Evolutionary conservation across 1,140 invertebrate species (phyloP).

Genomic region (Monomorium pharaonis): DNA sequence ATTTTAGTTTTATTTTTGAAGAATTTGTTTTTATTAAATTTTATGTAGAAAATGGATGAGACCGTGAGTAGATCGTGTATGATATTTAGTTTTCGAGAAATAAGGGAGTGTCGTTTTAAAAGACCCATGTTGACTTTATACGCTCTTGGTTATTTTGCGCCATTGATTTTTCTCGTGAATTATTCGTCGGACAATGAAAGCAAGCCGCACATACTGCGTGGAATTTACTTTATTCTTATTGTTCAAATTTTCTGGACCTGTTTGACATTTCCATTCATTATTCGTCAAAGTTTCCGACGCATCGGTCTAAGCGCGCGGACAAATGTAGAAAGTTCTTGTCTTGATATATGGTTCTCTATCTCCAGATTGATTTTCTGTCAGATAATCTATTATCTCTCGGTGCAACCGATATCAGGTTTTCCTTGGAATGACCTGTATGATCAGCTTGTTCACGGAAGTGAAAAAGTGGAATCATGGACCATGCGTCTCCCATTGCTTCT

Average conservation of each 20-base stretch:
- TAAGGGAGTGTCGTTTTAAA: too few species aligned
- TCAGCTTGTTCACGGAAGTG: conserved; percentile 18
- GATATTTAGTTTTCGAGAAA: too few species aligned
- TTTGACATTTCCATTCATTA: neutral
- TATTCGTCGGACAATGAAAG: neutral
- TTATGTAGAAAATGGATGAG: too few species aligned
- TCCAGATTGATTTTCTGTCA: conserved; percentile 23
- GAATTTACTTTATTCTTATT: neutral
- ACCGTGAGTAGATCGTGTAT: too few species aligned
- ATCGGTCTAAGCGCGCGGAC: neutral
- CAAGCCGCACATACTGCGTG: neutral
- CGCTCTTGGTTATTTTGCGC: neutral
- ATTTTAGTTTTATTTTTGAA: too few species aligned
- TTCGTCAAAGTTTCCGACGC: neutral
- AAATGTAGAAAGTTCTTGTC: conserved; percentile 7
- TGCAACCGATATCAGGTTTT: neutral
- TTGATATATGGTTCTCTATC: neutral
- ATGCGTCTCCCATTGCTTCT: conserved; percentile 21
- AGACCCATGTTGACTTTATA: too few species aligned
- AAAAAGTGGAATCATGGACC: conserved; percentile 27
- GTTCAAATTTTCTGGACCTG: neutral
- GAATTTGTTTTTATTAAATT: too few species aligned
- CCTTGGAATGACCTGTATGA: conserved; percentile 5
- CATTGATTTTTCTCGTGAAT: neutral
- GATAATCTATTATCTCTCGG: conserved; percentile 43